phyloP scores from a whole-genome alignment of 1,140 invertebrate genomes.

The Macrotrachela quadricornifera region DNA sequence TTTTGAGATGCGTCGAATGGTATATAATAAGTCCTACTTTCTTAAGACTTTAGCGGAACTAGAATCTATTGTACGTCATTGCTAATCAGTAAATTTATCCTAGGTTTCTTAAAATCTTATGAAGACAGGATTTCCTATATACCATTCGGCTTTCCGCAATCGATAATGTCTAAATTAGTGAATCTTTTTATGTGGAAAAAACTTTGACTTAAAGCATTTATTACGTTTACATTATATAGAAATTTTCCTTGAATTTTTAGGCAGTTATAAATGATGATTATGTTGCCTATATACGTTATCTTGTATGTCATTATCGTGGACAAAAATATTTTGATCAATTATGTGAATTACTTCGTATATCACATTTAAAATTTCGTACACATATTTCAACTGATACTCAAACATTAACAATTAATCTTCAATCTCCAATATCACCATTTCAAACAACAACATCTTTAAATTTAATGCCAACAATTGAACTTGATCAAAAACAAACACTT shows the following conservation, averaged over 20 bases:
- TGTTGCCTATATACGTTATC: conserved; percentile 24
- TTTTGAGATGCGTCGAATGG: too few species aligned
- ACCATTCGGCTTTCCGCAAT: too few species aligned
- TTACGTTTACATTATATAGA: too few species aligned
- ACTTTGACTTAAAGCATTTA: too few species aligned
- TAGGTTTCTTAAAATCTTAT: too few species aligned
- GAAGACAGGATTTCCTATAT: too few species aligned
- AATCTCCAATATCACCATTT: not conserved
- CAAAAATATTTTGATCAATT: conserved; percentile 24
- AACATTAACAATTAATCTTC: conserved; percentile 1
- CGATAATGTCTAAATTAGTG: too few species aligned
- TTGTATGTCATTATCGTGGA: conserved; percentile 23
- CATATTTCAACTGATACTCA: not conserved
- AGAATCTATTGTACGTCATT: too few species aligned
- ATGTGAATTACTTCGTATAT: conserved; percentile 15
- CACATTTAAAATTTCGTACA: not conserved
- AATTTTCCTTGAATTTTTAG: not conserved
- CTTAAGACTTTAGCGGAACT: too few species aligned
- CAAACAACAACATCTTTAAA: not conserved
- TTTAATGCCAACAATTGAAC: not conserved
- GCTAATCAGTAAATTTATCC: too few species aligned
- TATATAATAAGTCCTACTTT: too few species aligned
- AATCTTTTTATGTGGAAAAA: too few species aligned
- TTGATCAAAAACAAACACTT: not conserved
- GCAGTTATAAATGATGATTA: conserved; percentile 23